A percentile compares a stretch with the other conserved stretches of the same genome.
These are phyloP conservation scores for Callorhinus ursinus DNA, from an alignment of 2,113 vertebrate species.

Conservation along the genomic window DNA sequence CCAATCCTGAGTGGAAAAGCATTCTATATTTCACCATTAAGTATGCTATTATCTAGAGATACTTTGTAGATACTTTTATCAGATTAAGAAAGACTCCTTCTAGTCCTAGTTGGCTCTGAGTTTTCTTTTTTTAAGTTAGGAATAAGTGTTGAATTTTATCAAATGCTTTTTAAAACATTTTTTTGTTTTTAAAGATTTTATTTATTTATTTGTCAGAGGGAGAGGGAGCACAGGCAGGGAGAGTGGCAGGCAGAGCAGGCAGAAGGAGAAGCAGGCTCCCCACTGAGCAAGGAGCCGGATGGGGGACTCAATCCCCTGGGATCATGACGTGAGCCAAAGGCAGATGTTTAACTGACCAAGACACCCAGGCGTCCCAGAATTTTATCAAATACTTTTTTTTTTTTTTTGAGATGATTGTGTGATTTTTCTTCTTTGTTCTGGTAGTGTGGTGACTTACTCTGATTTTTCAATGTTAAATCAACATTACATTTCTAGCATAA, in stretches of 20 bases:
- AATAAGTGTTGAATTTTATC: neutral
- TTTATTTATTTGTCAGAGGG: neutral
- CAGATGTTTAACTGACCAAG: neutral
- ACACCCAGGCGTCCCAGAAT: neutral
- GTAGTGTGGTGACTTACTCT: neutral
- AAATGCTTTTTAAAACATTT: neutral
- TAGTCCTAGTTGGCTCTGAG: neutral
- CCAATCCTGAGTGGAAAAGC: neutral
- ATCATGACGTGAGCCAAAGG: neutral
- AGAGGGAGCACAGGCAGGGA: neutral
- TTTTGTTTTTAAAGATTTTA: neutral
- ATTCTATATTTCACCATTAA: neutral
- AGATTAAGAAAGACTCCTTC: neutral
- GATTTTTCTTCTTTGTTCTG: neutral
- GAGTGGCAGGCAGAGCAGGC: neutral
- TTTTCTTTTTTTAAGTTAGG: neutral
- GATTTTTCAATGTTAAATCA: neutral
- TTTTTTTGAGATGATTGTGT: neutral
- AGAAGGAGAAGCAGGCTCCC: neutral
- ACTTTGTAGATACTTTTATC: neutral
- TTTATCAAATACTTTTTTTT: neutral
- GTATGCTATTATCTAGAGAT: neutral
- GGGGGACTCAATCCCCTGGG: neutral
- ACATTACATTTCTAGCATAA: neutral
- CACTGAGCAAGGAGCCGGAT: neutral